Base-by-base conservation (phyloP, 2,113 vertebrate species). In the Corythaeola cristata region DNA sequence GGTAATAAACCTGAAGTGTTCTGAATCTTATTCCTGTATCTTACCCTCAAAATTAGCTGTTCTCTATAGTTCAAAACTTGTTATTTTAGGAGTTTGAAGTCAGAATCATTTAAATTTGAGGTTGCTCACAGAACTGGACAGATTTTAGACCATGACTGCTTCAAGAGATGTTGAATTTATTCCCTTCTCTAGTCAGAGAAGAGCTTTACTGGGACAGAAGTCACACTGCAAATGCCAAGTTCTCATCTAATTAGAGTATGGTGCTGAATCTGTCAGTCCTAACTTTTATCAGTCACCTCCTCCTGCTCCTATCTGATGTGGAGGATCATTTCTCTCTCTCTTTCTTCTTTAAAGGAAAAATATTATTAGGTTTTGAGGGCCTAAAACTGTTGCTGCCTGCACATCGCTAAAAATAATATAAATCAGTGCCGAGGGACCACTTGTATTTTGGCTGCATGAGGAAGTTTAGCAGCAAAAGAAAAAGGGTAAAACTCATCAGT, bases 331-430 rank as follows among this genome's bases (percentile, higher is more conserved):
- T 82, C 37, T 76, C 28, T 89, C 33, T 71, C 18, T 74, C 41
- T 55, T 73, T 83, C n/a, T 76, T 94, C 45, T 90, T 80, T 92
- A 93, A 91, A 93, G 33, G 9, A 73, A 94, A 92, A 93, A 56
- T 73, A 79, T 85, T 91, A 91, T 90, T 72, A 95, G 49, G 39
- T n/a, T 91, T 95, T 81, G 85, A 93, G 47, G 56, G 39, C 35
- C 89, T 80, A 90, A 86, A 94, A 92, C n/a, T 66, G 17, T 95
- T 96, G 56, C 93, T 97, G 85, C 88, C 58, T 94, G 88, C 55
- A 96, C 74, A 95, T 94, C 8, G 8, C 83, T 94, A 96, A 97
- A 97, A 96, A 96, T 93, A 96, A 95, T 97, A 97, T 90, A 78
- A 94, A 96, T 90, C 95, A 74, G 62, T 95, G 71, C 66, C 9